Percentiles rank a stretch among this genome's conserved stretches.
phyloP scores from a whole-genome alignment of 1,140 invertebrate species.

The Pseudachorutes palmiensis region DNA sequence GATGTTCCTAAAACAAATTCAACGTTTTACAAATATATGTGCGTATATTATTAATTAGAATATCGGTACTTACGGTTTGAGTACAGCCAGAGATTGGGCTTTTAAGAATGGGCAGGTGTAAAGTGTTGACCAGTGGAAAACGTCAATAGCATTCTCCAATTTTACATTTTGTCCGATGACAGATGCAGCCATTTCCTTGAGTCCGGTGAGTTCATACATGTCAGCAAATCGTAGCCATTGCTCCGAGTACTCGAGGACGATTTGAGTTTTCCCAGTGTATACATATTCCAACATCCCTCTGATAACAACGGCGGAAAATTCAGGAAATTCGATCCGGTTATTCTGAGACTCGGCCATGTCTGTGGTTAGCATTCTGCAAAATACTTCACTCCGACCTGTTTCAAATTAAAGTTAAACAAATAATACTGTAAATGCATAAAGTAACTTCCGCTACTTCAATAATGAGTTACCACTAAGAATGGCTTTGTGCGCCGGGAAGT shows the following conservation, averaged over 20 bases:
- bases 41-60: no score
- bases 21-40: no score
- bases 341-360: constrained; percentile 21
- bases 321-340: constrained; percentile 28
- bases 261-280: constrained; percentile 26
- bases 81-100: no score
- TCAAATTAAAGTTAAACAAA: background rate
- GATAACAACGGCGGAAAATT: constrained; percentile 33
- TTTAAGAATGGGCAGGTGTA: no score
- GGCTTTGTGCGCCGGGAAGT: constrained; percentile 30
- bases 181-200: constrained; percentile 32
- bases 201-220: constrained; percentile 29
- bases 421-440: background rate
- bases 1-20: no score
- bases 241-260: constrained; percentile 21
- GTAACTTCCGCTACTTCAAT: no score
- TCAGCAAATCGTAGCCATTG: constrained; percentile 33
- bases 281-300: constrained; percentile 35
- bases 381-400: constrained; percentile 31
- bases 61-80: no score
- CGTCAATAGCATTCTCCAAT: constrained; percentile 27
- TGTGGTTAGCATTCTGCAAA: constrained; percentile 25
- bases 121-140: no score
- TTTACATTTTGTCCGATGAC: constrained; percentile 25
- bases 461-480: constrained; percentile 29